A percentile compares a stretch with the other conserved stretches of the same genome.
Evolutionary conservation across 1,140 invertebrate species (phyloP).

Genomic region (Brachionus paranguensis): DNA sequence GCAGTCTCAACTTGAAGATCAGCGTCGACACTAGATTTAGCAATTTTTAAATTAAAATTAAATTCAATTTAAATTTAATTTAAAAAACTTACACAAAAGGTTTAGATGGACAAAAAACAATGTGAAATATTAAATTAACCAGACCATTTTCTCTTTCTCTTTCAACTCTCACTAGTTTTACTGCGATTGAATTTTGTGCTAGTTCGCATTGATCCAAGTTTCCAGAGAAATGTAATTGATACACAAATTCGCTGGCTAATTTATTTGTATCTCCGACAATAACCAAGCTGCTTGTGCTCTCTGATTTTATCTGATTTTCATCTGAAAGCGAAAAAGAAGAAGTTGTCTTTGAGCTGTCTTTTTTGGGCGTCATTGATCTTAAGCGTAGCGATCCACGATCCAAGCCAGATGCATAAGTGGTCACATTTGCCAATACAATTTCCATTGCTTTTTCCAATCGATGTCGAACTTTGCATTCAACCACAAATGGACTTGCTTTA

Average conservation of each 20-base stretch:
- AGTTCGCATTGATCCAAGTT: conserved; percentile 9
- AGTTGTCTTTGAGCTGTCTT: background rate
- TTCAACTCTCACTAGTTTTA: conserved; percentile 44
- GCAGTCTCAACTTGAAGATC: conserved; percentile 48
- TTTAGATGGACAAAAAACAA: conserved; percentile 50
- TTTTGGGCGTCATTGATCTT: conserved; percentile 1
- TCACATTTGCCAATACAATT: conserved; percentile 10
- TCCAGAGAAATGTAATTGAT: conserved; percentile 7
- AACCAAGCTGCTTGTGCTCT: background rate
- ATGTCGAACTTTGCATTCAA: conserved; percentile 12
- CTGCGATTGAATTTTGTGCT: conserved; percentile 27
- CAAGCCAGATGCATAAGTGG: background rate
- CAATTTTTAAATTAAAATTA: background rate
- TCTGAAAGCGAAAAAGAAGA: background rate
- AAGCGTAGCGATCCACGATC: conserved; percentile 20
- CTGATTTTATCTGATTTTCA: conserved; percentile 3
- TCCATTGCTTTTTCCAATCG: conserved; percentile 21
- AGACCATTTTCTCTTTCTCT: conserved; percentile 47
- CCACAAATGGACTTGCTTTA: background rate
- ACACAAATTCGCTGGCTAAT: conserved; percentile 9
- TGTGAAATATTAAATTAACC: conserved; percentile 50
- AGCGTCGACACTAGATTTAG: conserved; percentile 45
- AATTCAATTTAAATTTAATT: background rate
- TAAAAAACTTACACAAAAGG: conserved; percentile 48
- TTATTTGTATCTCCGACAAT: conserved; percentile 8